Conservation (phyloP, 1,140 invertebrate species). For the Apis laboriosa region DNA sequence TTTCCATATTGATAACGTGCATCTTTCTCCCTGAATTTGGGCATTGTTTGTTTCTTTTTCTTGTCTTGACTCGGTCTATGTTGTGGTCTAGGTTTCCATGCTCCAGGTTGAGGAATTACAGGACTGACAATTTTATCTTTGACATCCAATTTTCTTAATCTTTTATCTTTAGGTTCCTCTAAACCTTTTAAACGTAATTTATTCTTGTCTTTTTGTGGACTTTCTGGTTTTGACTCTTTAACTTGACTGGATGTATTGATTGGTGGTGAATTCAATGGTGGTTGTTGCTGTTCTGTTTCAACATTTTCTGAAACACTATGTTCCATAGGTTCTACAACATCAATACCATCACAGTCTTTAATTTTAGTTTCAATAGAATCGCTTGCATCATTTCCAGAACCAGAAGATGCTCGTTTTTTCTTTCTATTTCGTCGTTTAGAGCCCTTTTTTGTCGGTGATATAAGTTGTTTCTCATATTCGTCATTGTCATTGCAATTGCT, state of each 20-base stretch:
- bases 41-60: conserved; percentile 79
- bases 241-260: conserved; percentile 55
- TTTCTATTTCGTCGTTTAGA: conserved; percentile 82
- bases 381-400: conserved; percentile 77
- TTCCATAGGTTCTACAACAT: conserved; percentile 20
- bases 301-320: not conserved
- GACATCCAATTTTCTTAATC: conserved; percentile 84
- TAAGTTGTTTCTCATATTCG: conserved; percentile 89
- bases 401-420: conserved; percentile 81
- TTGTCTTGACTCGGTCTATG: conserved; percentile 76
- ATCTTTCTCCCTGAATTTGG: conserved; percentile 88
- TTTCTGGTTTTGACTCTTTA: conserved; percentile 73
- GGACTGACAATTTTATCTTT: conserved; percentile 96
- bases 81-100: conserved; percentile 83
- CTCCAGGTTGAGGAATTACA: conserved; percentile 93
- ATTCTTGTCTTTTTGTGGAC: conserved; percentile 72
- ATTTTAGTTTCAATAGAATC: conserved; percentile 66
- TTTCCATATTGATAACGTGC: conserved; percentile 95
- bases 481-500: conserved; percentile 90
- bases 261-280: conserved; percentile 28
- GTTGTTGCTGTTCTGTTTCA: not conserved
- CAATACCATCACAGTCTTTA: conserved; percentile 41
- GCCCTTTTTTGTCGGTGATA: conserved; percentile 84
- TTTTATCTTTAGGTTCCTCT: conserved; percentile 80
- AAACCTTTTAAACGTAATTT: conserved; percentile 75